Conservation (phyloP, 2,888 invertebrate genomes). For the Drymonia ruficornis region DNA sequence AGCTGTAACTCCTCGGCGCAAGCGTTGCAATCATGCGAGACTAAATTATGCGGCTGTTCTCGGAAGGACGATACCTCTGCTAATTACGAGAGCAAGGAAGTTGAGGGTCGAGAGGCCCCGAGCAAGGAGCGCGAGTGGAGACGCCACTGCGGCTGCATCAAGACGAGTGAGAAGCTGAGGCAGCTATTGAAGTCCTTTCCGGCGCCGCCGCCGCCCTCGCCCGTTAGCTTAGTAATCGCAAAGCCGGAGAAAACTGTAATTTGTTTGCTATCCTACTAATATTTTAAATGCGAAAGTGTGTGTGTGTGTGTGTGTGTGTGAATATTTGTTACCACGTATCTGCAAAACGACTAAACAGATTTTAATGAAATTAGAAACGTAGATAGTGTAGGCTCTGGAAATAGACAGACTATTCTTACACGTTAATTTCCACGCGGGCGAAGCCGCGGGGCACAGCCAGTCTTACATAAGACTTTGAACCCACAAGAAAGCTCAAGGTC, state of each 20-base stretch:
- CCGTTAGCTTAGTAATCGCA: conserved; percentile 19
- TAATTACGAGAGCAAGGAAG: neutral
- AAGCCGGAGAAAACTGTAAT: conserved; percentile 1
- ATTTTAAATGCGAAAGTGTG: too few species aligned
- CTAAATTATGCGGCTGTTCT: neutral
- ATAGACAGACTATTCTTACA: too few species aligned
- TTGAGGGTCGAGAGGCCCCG: neutral
- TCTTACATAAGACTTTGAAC: too few species aligned
- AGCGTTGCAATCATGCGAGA: neutral
- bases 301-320: too few species aligned
- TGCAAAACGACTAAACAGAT: too few species aligned
- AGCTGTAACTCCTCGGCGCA: neutral
- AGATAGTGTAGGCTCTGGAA: too few species aligned
- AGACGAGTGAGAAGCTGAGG: conserved; percentile 71
- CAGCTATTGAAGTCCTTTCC: conserved; percentile 62
- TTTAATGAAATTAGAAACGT: too few species aligned
- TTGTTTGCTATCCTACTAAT: neutral
- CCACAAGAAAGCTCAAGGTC: too few species aligned
- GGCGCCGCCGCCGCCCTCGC: conserved; percentile 58
- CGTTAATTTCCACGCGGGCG: too few species aligned
- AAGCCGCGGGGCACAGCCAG: too few species aligned
- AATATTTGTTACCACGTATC: too few species aligned
- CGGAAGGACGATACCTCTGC: neutral
- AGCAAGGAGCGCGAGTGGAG: conserved; percentile 35
- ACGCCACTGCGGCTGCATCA: conserved; percentile 63